Evolutionary conservation across 2,797 vertebrate genomes (phyloP).

Genomic region (Lacerta agilis): DNA sequence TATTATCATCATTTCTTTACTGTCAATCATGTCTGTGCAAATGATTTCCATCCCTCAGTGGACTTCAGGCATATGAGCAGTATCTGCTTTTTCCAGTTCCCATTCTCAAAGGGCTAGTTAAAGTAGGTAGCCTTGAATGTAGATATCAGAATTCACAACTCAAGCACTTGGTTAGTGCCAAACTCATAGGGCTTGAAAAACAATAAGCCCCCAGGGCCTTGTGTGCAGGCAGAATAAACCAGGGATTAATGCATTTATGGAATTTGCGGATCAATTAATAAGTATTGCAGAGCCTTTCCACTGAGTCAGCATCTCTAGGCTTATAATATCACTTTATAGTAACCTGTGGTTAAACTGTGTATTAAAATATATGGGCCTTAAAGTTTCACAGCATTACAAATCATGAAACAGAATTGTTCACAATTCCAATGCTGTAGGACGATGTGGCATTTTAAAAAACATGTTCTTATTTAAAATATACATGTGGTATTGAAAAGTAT

Average conservation of each 20-base stretch:
- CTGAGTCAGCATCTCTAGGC: not conserved
- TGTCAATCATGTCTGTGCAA: not conserved
- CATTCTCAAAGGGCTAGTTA: not conserved
- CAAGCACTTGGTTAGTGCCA: not conserved
- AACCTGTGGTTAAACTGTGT: not conserved
- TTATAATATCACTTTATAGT: not conserved
- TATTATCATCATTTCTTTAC: not conserved
- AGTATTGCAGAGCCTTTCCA: not conserved
- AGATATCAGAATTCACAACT: not conserved
- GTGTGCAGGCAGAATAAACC: not conserved
- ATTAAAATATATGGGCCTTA: not conserved
- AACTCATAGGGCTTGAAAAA: not conserved
- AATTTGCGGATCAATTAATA: not conserved
- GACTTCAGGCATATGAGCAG: not conserved
- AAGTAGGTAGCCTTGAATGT: not conserved
- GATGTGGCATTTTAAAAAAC: slow-evolving; percentile 34
- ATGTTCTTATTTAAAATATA: not conserved
- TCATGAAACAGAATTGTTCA: not conserved
- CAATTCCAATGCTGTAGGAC: too few relatives aligned
- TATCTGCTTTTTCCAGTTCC: not conserved
- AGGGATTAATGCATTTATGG: not conserved
- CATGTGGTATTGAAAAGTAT: not conserved
- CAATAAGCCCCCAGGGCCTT: accelerated
- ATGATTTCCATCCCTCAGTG: not conserved
- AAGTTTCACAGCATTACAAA: not conserved